Evolutionary conservation across 1,140 invertebrate genomes (phyloP), one percentile per base, ranked within the genome.

Genomic region (Arctopsyche grandis): DNA sequence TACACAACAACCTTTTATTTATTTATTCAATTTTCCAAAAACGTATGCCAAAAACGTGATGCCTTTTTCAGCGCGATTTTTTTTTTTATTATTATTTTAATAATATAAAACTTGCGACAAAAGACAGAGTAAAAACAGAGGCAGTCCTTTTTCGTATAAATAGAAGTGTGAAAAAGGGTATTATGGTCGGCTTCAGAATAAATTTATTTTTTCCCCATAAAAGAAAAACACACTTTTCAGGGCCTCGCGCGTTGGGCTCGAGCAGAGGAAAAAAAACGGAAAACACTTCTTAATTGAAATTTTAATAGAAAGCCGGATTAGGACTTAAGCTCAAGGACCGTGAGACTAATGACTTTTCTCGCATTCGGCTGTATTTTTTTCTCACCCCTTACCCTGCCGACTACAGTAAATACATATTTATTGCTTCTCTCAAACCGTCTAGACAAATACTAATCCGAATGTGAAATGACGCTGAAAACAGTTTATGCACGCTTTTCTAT

Each of bases 281-380:
- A 71, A 71, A 71, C 69, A 46, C 69, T 71, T 44, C 38, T 48
- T 71, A 71, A 71, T 71, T 71, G 69, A 71, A 71, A 71, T 71
- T 71, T 71, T 71, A 71, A 71, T 71, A 48, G 69, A 71, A 71
- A 71, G 69, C 69, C 16, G 69, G 69, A 71, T 71, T 71, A 71
- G 44, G 69, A 29, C 26, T 16, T 29, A 69, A 69, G 26, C 66
- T 21, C 9, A 19, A 69, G 38, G 26, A 71, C 69, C 69, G 44
- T 71, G 26, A 44, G 69, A 71, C 69, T 71, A 71, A 71, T 71
- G 69, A 71, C 69, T 71, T 71, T 71, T 22, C 69, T 48, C 69
- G 38, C 69, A 24, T 71, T 71, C 43, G 19, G 24, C 19, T 46
- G 43, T 29, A 24, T 66, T 66, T 29, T 14, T 26, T 26, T 9